Base-by-base conservation (phyloP, 2,113 vertebrate genomes). In the Aix galericulata region DNA sequence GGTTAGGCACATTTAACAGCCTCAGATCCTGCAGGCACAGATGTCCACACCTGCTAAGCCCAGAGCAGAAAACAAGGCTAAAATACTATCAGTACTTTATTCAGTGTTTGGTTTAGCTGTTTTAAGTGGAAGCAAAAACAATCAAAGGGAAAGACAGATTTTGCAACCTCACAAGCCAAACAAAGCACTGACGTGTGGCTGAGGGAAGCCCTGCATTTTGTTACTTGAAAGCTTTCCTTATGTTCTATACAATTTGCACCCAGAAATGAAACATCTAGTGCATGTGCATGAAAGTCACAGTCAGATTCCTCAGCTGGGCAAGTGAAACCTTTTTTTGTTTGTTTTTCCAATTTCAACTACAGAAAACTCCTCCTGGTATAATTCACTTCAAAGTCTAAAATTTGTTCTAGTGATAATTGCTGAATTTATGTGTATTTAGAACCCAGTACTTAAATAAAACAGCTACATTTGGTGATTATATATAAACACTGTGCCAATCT, bases 211-310 rank as follows among this genome's bases (percentile, higher is more conserved):
- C 96, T 97, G 81, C 93, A 40, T 94, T 94, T 91, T 95, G 82
- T 96, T 52, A 38, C 76, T 95, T 93, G 93, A 98, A 98, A 92
- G 46, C 26, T 95, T 97, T 96, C 90, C 91, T 95, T 87, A 86
- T 91, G 92, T 94, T 96, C 97, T 94, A 87, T 90, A 85, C 42
- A 96, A 93, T 95, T 97, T 98, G 96, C 80, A 86, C 77, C 86
- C 91, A 86, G 96, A 92, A 83, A 38, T 91, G 66, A 92, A 94
- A 91, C 40, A 76, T 17, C 11, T 23, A 91, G 8, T 1, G 7
- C 73, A 82, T 76, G 62, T 91, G 67, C 53, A 52, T 73, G 66
- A 69, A 91, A 91, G 55, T 82, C 77, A 94, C 26, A 78, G 82
- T 90, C 82, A 91, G 66, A 72, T 86, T 94, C 62, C 69, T 88